These are phyloP conservation scores for Vultur gryphus DNA, from an alignment of 2,797 vertebrate genomes.

Conservation along the genomic window DNA sequence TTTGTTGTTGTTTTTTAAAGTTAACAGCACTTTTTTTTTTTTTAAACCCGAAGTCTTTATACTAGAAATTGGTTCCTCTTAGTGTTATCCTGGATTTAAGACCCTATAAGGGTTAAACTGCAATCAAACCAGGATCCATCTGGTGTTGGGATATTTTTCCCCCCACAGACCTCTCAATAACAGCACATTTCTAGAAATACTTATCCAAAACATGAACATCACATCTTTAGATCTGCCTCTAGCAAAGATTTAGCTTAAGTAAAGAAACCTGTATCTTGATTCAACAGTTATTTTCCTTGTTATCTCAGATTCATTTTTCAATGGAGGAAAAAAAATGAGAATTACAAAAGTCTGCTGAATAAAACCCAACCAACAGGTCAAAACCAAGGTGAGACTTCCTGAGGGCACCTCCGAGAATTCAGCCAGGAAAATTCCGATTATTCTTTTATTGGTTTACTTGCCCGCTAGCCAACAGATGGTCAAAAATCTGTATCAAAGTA, in stretches of 20 bases:
- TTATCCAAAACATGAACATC: neutral
- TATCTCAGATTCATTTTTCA: neutral
- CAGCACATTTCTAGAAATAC: neutral
- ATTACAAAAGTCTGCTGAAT: neutral
- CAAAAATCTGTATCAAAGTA: neutral
- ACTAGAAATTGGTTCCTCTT: neutral
- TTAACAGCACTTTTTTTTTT: neutral
- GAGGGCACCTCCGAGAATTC: neutral
- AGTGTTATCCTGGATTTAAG: neutral
- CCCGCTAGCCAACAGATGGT: slow-evolving; percentile 12
- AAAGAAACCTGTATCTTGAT: neutral
- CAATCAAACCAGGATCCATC: neutral
- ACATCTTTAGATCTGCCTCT: neutral
- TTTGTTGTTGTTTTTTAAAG: neutral
- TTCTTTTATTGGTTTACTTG: slow-evolving; percentile 22
- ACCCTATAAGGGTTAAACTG: neutral
- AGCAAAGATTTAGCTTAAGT: neutral
- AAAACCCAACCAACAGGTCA: slow-evolving; percentile 9
- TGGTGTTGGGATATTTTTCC: neutral
- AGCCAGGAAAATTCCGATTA: slow-evolving; percentile 5
- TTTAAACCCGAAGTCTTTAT: neutral
- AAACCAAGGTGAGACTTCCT: slow-evolving; percentile 25
- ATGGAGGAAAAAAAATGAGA: neutral
- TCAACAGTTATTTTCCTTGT: neutral
- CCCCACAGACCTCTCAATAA: neutral